Conservation (phyloP, 1,140 invertebrate genomes). For the Amphibalanus amphitrite region DNA sequence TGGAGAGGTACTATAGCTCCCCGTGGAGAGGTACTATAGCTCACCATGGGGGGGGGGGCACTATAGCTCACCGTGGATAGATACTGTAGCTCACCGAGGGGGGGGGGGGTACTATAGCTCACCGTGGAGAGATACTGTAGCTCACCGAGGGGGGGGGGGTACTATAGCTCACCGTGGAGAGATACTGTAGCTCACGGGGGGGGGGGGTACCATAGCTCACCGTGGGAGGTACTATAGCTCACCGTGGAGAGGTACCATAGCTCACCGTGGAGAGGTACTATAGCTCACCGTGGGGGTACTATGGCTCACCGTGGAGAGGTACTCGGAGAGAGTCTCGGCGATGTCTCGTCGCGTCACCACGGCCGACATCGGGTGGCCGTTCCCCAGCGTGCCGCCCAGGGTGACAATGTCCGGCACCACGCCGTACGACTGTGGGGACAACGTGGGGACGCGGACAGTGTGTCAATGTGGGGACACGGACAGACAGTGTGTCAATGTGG, state of each 20-base stretch:
- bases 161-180: too few species aligned
- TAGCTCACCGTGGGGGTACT: too few species aligned
- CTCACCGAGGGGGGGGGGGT: too few species aligned
- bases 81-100: neutral
- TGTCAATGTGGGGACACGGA: conserved; percentile 12
- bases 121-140: too few species aligned
- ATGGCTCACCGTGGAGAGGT: conserved; percentile 19
- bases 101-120: too few species aligned
- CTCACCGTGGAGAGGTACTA: too few species aligned
- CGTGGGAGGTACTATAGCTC: conserved; percentile 7
- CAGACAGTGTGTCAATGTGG: neutral
- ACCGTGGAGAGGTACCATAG: conserved; percentile 15
- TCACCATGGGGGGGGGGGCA: too few species aligned
- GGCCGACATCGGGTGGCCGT: conserved; percentile 42
- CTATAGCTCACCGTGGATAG: neutral
- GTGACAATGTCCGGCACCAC: conserved; percentile 37
- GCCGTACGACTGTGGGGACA: conserved; percentile 24
- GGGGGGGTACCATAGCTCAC: too few species aligned
- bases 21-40: too few species aligned
- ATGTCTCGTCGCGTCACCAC: conserved; percentile 41
- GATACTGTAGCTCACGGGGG: too few species aligned
- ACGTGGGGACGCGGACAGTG: conserved; percentile 1
- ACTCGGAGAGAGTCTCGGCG: conserved; percentile 23
- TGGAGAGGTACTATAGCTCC: too few species aligned
- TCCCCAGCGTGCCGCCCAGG: conserved; percentile 41